Evolutionary conservation across 2,113 vertebrate genomes (phyloP).

Genomic region (Chionomys nivalis): DNA sequence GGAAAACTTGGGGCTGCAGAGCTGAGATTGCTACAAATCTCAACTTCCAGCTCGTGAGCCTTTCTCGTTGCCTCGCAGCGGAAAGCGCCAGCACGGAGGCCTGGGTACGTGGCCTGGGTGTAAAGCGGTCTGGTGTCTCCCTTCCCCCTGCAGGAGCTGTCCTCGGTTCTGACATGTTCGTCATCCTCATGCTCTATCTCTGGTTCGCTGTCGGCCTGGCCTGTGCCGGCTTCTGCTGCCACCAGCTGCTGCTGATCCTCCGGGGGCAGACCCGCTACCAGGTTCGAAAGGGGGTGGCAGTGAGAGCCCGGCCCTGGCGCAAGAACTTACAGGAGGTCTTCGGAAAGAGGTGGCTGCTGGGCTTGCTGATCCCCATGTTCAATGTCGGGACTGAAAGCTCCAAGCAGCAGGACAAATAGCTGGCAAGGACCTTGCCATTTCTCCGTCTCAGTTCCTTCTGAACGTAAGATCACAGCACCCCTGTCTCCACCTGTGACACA

Average conservation of each 20-base stretch:
- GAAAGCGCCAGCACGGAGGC: not conserved
- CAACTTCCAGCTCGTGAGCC: not conserved
- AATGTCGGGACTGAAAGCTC: conserved; percentile 87
- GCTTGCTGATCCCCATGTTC: conserved; percentile 93
- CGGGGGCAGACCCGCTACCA: conserved; percentile 96
- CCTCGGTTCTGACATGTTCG: conserved; percentile 95
- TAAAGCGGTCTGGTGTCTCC: conserved; percentile 59
- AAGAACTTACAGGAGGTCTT: conserved; percentile 95
- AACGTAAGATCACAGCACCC: not conserved
- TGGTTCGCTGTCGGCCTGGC: conserved; percentile 98
- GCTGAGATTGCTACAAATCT: conserved; percentile 36
- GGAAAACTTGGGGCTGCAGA: conserved; percentile 42
- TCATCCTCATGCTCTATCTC: conserved; percentile 98
- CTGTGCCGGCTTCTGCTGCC: conserved; percentile 96
- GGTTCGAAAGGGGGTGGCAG: conserved; percentile 89
- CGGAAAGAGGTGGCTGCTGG: conserved; percentile 94
- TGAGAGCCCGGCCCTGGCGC: conserved; percentile 90
- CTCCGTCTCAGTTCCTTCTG: not conserved
- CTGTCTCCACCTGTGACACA: conserved; percentile 42
- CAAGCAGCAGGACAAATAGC: conserved; percentile 84
- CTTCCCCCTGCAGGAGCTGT: conserved; percentile 88
- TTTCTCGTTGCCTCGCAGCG: not conserved
- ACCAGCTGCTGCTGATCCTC: conserved; percentile 96
- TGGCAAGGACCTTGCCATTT: not conserved
- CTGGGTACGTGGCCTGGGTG: conserved; percentile 28